Conservation (phyloP, 2,888 invertebrate genomes). For the Tachina fera region DNA sequence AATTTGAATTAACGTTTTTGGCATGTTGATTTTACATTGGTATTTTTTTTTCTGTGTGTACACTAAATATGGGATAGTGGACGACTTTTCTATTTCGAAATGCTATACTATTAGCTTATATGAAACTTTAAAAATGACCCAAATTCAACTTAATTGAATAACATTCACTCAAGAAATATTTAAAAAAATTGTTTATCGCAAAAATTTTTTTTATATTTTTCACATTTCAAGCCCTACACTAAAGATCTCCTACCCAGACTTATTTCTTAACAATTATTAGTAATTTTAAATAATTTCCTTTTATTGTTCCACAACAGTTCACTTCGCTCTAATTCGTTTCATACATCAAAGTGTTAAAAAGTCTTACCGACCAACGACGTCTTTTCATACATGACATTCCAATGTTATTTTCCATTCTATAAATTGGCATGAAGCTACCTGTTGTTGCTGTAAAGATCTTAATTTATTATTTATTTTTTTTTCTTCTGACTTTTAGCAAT, state of each 20-base stretch:
- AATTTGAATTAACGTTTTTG: too few relatives aligned
- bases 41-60: too few relatives aligned
- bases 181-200: too few relatives aligned
- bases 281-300: slow-evolving; percentile 43
- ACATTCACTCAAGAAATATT: too few relatives aligned
- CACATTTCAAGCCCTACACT: not conserved
- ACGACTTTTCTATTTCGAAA: too few relatives aligned
- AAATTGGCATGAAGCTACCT: slow-evolving; percentile 49
- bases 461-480: slow-evolving; percentile 26
- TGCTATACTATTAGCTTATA: too few relatives aligned
- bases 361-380: slow-evolving; percentile 44
- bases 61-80: too few relatives aligned
- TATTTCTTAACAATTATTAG: slow-evolving; percentile 26
- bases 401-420: slow-evolving; percentile 8
- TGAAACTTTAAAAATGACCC: too few relatives aligned
- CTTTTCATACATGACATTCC: not conserved
- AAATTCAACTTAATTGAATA: too few relatives aligned
- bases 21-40: too few relatives aligned
- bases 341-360: slow-evolving; percentile 63
- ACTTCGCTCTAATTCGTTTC: slow-evolving; percentile 61
- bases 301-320: slow-evolving; percentile 33
- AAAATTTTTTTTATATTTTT: not conserved
- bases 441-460: slow-evolving; percentile 49
- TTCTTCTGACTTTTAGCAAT: slow-evolving; percentile 46
- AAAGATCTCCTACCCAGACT: not conserved